A percentile compares a stretch with the other conserved stretches of the same genome.
Conservation (phyloP, 2,797 vertebrate genomes). For the Dromococcyx pavoninus region DNA sequence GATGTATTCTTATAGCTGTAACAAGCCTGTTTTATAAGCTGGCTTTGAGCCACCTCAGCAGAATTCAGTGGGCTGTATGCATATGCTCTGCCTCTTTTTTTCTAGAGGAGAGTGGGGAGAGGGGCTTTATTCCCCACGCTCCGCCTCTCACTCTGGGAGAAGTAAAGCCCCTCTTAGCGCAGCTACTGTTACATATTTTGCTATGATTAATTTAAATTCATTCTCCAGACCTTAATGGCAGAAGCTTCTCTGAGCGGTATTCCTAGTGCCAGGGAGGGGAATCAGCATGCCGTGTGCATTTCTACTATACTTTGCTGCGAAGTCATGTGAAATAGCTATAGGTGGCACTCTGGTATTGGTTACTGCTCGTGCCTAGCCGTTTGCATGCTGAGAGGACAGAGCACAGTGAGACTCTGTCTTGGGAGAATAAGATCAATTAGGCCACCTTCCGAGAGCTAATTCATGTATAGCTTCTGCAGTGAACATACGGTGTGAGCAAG, state of each 20-base stretch:
- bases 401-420: background rate
- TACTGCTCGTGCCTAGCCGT: background rate
- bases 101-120: background rate
- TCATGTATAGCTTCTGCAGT: background rate
- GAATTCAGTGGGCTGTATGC: slow-evolving; percentile 49
- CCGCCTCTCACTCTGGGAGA: background rate
- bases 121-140: background rate
- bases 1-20: background rate
- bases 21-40: slow-evolving; percentile 20
- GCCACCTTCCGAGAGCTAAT: background rate
- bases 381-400: background rate
- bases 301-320: background rate
- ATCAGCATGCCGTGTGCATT: fast-evolving
- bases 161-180: background rate
- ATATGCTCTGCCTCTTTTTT: slow-evolving; percentile 50
- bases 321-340: background rate
- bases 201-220: background rate
- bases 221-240: background rate
- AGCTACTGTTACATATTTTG: background rate
- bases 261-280: background rate
- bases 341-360: slow-evolving; percentile 7
- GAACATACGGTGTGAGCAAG: fast-evolving
- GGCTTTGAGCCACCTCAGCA: slow-evolving; percentile 40
- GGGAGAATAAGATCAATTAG: background rate
- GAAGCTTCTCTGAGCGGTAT: background rate